Conservation (phyloP, 1,140 invertebrate species). For the Euwallacea similis region DNA sequence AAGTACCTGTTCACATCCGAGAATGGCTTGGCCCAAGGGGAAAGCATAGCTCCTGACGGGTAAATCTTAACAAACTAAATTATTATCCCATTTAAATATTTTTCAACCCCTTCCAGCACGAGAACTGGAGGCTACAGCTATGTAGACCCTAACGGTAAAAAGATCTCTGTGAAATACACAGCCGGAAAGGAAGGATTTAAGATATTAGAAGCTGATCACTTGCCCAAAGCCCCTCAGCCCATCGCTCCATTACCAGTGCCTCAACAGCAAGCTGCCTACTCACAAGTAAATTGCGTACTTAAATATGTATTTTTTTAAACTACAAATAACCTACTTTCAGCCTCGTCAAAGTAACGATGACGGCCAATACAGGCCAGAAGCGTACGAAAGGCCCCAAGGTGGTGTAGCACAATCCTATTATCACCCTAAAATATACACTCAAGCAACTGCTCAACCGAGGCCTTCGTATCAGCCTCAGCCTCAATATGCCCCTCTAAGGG, state of each 20-base stretch:
- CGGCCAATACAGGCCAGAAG: conserved; percentile 45
- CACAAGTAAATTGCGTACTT: conserved; percentile 7
- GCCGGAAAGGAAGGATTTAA: conserved; percentile 68
- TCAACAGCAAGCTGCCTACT: conserved; percentile 24
- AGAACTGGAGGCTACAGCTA: conserved; percentile 62
- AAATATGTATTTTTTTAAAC: neutral
- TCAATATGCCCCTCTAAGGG: neutral
- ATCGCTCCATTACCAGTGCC: conserved; percentile 42
- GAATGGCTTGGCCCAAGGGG: conserved; percentile 66
- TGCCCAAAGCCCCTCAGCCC: conserved; percentile 50
- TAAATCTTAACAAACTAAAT: conserved; percentile 37
- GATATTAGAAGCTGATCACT: conserved; percentile 57
- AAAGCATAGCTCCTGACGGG: conserved; percentile 65
- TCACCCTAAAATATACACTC: conserved; percentile 14
- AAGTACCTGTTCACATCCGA: conserved; percentile 67
- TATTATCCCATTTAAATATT: neutral
- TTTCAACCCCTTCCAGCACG: conserved; percentile 36
- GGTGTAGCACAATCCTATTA: conserved; percentile 24
- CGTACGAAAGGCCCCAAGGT: conserved; percentile 38
- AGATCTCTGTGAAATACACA: conserved; percentile 64
- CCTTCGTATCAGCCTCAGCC: conserved; percentile 31
- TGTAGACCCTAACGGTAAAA: conserved; percentile 56
- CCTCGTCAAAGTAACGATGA: conserved; percentile 39
- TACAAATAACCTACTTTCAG: neutral
- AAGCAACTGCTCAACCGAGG: conserved; percentile 13